Base-by-base conservation (phyloP, 2,888 invertebrate genomes). In the Prostheceraeus crozeri region DNA sequence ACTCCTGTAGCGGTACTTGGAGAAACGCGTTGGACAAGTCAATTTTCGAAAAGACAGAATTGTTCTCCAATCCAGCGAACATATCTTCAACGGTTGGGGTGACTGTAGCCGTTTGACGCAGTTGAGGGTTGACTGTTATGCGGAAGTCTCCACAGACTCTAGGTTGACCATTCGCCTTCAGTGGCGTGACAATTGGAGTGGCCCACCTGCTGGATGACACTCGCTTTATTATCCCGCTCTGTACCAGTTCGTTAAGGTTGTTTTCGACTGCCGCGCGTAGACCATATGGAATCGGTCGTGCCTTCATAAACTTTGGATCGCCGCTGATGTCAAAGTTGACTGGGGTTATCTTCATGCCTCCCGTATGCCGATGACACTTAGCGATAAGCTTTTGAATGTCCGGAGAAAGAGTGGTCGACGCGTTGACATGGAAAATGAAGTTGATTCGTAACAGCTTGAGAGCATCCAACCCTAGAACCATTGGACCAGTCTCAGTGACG, bases 51-150 rank as follows among this genome's bases (percentile, higher is more conserved):
- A 48, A 21, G 3, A 48, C 14, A 8, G 14, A 25, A 48, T 10
- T 25, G 25, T 14, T 28, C 19, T 40, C 19, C 19, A 40, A 40
- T 4, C 25, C 48, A 23, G 27, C 10, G 27, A 48, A 48, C 23
- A 48, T 48, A 48, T 48, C 48, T 48, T 48, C 48, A n/a, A n/a
- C n/a, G n/a, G n/a, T n/a, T 48, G 48, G 48, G 23, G 48, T 48
- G 8, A 14, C 27, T 23, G 14, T 19, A 48, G 23, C 4, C 6
- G 48, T 48, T 23, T 48, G 48, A 23, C 27, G 23, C 48, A 48
- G 27, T 23, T 48, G 48, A 48, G 48, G 48, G 27, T 48, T 48
- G 8, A 48, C 27, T 4, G 48, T 8, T 11, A 48, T 28, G 8
- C 27, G 23, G 23, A 25, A 48, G 14, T 48, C 48, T 25, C 48